Conservation (phyloP, 2,888 invertebrate species). For the Gastracanthus pulcherrimus region DNA sequence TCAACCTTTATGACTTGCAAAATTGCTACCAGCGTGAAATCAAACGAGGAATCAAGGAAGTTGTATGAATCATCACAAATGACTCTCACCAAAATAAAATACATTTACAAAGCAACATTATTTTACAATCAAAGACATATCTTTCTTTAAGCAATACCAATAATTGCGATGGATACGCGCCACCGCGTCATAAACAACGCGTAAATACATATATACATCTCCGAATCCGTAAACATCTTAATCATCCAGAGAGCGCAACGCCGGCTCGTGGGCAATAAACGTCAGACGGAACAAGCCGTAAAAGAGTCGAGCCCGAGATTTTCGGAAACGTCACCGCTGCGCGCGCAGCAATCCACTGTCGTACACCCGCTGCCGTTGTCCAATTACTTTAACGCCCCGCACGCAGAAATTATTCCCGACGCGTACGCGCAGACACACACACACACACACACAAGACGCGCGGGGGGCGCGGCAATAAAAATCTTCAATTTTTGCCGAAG, state of each 20-base stretch:
- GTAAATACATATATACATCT: conserved; percentile 16
- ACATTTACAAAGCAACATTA: background rate
- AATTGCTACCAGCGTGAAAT: no score
- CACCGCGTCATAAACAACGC: conserved; percentile 26
- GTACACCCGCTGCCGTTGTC: background rate
- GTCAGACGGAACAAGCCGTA: conserved; percentile 55
- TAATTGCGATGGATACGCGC: conserved; percentile 32
- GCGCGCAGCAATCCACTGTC: background rate
- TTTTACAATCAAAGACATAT: background rate
- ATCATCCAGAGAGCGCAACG: conserved; percentile 46
- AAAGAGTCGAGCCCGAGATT: conserved; percentile 46
- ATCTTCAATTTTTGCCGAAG: conserved; percentile 50
- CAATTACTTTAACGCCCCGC: conserved; percentile 56
- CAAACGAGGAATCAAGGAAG: no score
- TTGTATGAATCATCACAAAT: background rate
- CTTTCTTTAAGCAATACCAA: conserved; percentile 16
- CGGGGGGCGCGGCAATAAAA: conserved; percentile 56
- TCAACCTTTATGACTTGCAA: no score
- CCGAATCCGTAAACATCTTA: conserved; percentile 57
- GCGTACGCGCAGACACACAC: conserved; percentile 30
- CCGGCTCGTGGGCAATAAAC: conserved; percentile 56
- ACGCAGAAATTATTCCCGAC: conserved; percentile 49
- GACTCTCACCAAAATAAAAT: no score
- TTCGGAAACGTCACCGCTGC: conserved; percentile 43
- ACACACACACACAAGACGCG: no score